These are phyloP conservation scores for Syngnathus scovelli DNA, from an alignment of 2,113 vertebrate genomes.

Conservation along the genomic window DNA sequence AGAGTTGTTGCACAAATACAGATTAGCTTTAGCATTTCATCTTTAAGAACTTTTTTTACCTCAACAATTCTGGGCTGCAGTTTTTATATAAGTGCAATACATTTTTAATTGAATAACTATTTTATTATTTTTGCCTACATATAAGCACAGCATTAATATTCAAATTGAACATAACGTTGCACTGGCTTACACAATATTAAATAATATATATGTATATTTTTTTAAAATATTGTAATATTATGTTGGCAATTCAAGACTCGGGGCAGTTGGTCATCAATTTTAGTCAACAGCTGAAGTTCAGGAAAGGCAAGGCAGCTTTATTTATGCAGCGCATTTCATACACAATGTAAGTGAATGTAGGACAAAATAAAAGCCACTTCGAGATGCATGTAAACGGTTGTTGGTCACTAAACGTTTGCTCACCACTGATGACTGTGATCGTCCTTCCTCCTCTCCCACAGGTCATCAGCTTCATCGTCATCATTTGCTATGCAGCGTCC, in stretches of 20 bases:
- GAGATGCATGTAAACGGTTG: no score
- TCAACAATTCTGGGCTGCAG: not conserved
- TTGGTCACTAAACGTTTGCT: not conserved
- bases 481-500: constrained; percentile 70
- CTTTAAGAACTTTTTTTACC: not conserved
- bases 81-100: not conserved
- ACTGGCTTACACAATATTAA: no score
- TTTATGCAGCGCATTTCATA: no score
- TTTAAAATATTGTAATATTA: no score
- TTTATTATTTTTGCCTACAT: not conserved
- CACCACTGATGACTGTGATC: not conserved
- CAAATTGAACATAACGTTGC: not conserved
- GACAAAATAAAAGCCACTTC: no score
- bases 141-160: no score
- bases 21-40: not conserved
- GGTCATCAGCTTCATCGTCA: constrained; percentile 64
- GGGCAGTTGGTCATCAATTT: no score
- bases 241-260: no score
- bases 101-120: not conserved
- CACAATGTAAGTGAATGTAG: no score
- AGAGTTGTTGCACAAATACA: not conserved
- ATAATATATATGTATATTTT: no score
- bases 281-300: no score
- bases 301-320: no score
- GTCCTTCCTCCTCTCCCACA: constrained; percentile 12